Percentiles rank a stretch among this genome's conserved stretches.
Conservation (phyloP, 2,797 vertebrate species). For the Leptoclinus maculatus region DNA sequence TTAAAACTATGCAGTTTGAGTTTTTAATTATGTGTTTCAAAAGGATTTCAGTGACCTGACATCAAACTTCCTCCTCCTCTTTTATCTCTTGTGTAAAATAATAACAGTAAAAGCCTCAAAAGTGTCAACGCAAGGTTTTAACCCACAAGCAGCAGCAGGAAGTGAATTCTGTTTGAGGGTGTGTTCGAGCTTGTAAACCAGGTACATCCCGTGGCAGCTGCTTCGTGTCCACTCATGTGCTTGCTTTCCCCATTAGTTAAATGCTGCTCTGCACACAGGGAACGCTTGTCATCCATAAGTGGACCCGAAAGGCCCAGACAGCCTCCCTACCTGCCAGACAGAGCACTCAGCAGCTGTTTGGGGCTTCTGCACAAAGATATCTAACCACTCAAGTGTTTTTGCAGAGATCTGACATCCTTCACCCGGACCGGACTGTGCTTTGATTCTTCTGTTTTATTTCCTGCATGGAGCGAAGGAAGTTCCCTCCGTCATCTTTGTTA, state of each 20-base stretch:
- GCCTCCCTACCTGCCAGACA: constrained; percentile 14
- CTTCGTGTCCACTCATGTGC: constrained; percentile 27
- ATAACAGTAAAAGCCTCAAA: constrained; percentile 11
- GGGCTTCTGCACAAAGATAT: not conserved
- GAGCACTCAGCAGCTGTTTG: constrained; percentile 10
- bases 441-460: constrained; percentile 15
- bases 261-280: constrained; percentile 42
- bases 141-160: constrained; percentile 12
- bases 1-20: constrained; percentile 1
- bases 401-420: constrained; percentile 24
- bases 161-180: constrained; percentile 30
- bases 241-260: constrained; percentile 58
- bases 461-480: not conserved
- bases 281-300: constrained; percentile 54
- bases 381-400: constrained; percentile 37
- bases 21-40: not conserved
- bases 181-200: constrained; percentile 44
- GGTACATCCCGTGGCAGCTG: constrained; percentile 31
- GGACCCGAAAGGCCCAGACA: constrained; percentile 40
- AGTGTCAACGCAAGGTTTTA: constrained; percentile 25
- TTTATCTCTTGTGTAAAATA: constrained; percentile 6
- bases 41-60: not conserved
- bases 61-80: not conserved
- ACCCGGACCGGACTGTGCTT: constrained; percentile 2
- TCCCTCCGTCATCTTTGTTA: constrained; percentile 18